Percentiles rank a stretch among this genome's conserved stretches.
phyloP scores from a whole-genome alignment of 2,888 invertebrate genomes.

The Gastracanthus pulcherrimus region DNA sequence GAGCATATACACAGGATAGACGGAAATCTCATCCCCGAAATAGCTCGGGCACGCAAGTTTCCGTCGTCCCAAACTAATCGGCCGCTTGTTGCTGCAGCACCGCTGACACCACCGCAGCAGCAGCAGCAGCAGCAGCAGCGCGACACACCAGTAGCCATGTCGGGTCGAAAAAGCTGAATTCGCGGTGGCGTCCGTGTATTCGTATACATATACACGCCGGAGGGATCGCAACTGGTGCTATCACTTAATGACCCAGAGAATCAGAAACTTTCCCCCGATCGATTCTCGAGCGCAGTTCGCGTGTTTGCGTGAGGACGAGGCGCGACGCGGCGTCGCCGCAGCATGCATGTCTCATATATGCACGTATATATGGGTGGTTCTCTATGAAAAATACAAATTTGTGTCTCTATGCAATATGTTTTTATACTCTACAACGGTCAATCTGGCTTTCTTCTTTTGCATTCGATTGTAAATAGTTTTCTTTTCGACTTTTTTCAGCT shows the following conservation, averaged over 20 bases:
- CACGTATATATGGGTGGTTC: too few species aligned
- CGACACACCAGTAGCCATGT: too few species aligned
- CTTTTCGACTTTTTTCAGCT: too few species aligned
- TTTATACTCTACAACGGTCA: too few species aligned
- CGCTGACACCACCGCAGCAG: neutral
- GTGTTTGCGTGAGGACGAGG: constrained; percentile 9
- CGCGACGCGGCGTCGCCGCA: too few species aligned
- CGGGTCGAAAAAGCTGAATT: neutral
- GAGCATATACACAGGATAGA: neutral
- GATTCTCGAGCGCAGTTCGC: neutral
- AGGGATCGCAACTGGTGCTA: constrained; percentile 33
- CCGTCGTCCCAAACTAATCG: neutral
- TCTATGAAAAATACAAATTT: too few species aligned
- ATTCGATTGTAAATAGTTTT: too few species aligned
- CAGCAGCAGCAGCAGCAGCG: too few species aligned
- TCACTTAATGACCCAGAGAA: constrained; percentile 50
- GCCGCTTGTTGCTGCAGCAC: neutral
- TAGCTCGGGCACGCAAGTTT: neutral
- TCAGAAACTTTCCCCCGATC: constrained; percentile 39
- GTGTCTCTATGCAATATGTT: too few species aligned
- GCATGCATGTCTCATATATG: too few species aligned
- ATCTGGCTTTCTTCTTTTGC: too few species aligned
- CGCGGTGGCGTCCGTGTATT: neutral
- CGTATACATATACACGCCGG: too few species aligned
- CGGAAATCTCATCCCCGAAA: neutral